These are phyloP conservation scores for Cochlearius cochlearius DNA, from an alignment of 2,113 vertebrate species.

Conservation along the genomic window DNA sequence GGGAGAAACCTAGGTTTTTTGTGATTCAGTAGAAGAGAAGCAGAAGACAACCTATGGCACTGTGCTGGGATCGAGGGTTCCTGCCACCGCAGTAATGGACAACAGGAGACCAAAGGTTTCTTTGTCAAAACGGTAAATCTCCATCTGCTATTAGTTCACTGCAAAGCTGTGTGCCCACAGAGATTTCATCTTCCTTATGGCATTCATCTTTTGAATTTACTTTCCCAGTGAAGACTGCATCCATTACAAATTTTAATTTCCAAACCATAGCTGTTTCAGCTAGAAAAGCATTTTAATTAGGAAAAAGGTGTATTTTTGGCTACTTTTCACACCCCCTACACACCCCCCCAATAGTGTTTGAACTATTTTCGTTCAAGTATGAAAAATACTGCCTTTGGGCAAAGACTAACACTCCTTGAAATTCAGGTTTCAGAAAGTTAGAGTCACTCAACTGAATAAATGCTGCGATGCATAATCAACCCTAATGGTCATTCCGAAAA, in stretches of 20 bases:
- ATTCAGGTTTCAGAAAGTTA: not conserved
- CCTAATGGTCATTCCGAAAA: not conserved
- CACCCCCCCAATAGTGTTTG: not conserved
- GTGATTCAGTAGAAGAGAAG: not conserved
- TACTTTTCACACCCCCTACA: not conserved
- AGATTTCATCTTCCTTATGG: not conserved
- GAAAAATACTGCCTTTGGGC: not conserved
- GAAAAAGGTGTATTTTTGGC: not conserved
- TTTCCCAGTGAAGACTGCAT: not conserved
- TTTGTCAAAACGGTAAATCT: not conserved
- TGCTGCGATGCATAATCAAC: not conserved
- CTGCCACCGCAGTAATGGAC: not conserved
- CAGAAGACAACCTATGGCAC: not conserved
- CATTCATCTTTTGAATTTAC: not conserved
- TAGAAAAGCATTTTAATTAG: not conserved
- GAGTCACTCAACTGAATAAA: not conserved
- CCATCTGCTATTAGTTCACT: not conserved
- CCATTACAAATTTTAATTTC: not conserved
- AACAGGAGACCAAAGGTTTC: not conserved
- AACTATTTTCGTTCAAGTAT: not conserved
- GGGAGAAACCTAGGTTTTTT: not conserved
- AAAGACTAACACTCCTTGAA: conserved; percentile 8
- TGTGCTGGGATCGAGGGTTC: not conserved
- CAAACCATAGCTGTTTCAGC: not conserved
- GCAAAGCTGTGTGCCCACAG: not conserved